Evolutionary conservation across 2,113 vertebrate genomes (phyloP).

Genomic region (Stictonetta naevosa): DNA sequence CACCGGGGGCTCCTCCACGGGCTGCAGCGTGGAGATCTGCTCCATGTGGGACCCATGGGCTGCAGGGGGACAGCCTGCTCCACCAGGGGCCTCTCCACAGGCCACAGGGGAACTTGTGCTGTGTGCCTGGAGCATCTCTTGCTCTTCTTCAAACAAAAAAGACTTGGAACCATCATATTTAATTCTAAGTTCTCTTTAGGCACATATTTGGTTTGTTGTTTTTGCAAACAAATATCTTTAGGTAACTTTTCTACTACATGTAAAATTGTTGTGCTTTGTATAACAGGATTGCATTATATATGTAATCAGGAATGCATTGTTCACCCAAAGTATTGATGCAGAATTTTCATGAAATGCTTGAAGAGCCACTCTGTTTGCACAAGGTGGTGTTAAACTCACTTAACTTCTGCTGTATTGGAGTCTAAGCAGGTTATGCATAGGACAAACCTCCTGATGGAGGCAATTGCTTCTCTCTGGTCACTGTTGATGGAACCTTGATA

Average conservation of each 20-base stretch:
- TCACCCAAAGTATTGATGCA: not conserved
- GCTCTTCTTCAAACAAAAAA: not conserved
- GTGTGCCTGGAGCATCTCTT: too few species aligned
- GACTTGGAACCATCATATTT: not conserved
- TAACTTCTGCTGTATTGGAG: not conserved
- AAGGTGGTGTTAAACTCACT: not conserved
- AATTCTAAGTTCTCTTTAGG: not conserved
- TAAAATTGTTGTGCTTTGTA: not conserved
- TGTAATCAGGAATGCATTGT: not conserved
- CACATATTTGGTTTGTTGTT: not conserved
- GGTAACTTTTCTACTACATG: not conserved
- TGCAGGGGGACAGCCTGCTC: too few species aligned
- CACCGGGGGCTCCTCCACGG: too few species aligned
- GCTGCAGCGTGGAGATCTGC: too few species aligned
- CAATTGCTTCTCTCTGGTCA: not conserved
- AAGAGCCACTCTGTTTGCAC: not conserved
- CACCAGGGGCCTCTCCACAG: too few species aligned
- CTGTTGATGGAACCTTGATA: not conserved
- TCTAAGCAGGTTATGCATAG: not conserved
- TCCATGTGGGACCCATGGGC: too few species aligned
- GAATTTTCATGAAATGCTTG: not conserved
- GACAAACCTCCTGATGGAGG: not conserved
- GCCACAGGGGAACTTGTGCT: too few species aligned
- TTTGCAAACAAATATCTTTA: not conserved
- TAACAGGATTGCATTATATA: not conserved